These are phyloP conservation scores for Anoplius nigerrimus DNA, from an alignment of 2,888 invertebrate genomes.

Conservation along the genomic window DNA sequence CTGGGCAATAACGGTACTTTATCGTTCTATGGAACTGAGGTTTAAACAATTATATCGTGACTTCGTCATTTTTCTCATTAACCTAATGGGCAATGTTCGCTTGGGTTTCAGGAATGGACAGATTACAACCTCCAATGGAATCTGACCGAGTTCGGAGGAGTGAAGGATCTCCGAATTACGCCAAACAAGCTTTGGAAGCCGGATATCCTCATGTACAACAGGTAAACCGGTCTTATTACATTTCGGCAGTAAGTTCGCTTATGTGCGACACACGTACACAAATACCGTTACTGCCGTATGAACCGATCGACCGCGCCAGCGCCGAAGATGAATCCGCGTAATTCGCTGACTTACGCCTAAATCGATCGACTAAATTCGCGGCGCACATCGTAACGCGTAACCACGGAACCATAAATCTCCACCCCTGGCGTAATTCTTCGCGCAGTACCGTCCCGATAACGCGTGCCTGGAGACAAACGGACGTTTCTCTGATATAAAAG, in stretches of 20 bases:
- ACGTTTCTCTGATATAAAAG: too few relatives aligned
- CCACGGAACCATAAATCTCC: too few relatives aligned
- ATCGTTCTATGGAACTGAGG: too few relatives aligned
- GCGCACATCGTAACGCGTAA: too few relatives aligned
- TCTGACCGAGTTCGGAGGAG: slow-evolving; percentile 94
- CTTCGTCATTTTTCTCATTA: too few relatives aligned
- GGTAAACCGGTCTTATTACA: slow-evolving; percentile 79
- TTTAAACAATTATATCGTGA: too few relatives aligned
- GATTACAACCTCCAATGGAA: slow-evolving; percentile 99
- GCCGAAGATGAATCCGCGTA: too few relatives aligned
- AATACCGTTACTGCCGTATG: slow-evolving; percentile 15
- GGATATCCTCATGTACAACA: slow-evolving; percentile 99
- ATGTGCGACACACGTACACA: not conserved
- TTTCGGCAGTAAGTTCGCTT: slow-evolving; percentile 23
- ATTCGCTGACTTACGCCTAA: not conserved
- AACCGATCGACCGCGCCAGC: not conserved
- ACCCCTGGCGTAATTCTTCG: too few relatives aligned
- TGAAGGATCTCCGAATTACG: slow-evolving; percentile 95
- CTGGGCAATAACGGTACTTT: too few relatives aligned
- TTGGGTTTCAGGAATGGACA: slow-evolving; percentile 90
- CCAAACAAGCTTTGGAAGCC: slow-evolving; percentile 98
- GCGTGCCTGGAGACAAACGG: too few relatives aligned
- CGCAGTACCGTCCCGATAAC: too few relatives aligned
- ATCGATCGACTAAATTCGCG: not conserved
- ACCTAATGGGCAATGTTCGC: too few relatives aligned